These are phyloP conservation scores for Spheniscus humboldti DNA, from an alignment of 2,797 vertebrate species.

Conservation along the genomic window DNA sequence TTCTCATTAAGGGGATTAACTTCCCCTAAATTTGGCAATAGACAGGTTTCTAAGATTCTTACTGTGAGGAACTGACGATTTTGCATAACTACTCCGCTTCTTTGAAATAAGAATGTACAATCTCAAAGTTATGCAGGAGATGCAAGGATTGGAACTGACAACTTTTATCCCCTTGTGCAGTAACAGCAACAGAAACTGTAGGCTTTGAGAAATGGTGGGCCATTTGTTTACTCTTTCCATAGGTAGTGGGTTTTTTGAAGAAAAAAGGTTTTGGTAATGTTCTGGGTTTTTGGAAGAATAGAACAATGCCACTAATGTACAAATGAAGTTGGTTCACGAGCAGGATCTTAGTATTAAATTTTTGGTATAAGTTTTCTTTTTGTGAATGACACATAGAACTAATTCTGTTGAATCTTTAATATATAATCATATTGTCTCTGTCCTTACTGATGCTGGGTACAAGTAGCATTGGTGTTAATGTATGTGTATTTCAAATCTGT, in stretches of 20 bases:
- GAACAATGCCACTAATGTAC: neutral
- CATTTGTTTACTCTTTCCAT: neutral
- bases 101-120: neutral
- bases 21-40: neutral
- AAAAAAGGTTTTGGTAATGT: rapidly evolving
- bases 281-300: neutral
- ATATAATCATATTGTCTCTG: rapidly evolving
- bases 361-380: neutral
- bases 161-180: neutral
- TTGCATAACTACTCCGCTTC: neutral
- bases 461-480: neutral
- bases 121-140: neutral
- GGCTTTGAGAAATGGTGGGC: neutral
- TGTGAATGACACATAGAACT: rapidly evolving
- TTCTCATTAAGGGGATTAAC: neutral
- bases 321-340: neutral
- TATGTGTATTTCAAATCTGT: neutral
- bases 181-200: neutral
- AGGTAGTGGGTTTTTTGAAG: neutral
- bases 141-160: neutral
- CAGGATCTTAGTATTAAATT: neutral
- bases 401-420: neutral
- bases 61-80: rapidly evolving
- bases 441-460: neutral
- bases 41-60: neutral